These are phyloP conservation scores for Lampris megalopsis DNA, from an alignment of 2,113 vertebrate species.

Conservation along the genomic window DNA sequence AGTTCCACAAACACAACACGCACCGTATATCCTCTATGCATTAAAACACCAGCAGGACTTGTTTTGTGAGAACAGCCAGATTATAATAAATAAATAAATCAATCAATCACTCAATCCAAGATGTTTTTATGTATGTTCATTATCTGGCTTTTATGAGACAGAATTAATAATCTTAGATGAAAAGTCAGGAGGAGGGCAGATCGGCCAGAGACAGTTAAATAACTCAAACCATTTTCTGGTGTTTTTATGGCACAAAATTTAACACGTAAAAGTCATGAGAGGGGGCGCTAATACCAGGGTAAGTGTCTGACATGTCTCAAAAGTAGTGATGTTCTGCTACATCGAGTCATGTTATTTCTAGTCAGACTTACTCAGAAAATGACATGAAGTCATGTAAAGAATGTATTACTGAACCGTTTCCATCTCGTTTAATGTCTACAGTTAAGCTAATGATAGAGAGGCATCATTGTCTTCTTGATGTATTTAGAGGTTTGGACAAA, in stretches of 20 bases:
- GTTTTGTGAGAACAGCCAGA: not conserved
- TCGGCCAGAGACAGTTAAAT: not conserved
- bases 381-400: no score
- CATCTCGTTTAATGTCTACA: not conserved
- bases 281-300: no score
- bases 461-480: not conserved
- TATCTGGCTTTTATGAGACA: no score
- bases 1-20: no score
- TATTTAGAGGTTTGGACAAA: not conserved
- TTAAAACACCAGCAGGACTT: not conserved
- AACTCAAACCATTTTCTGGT: no score
- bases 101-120: not conserved
- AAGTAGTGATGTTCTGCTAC: not conserved
- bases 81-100: not conserved
- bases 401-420: no score
- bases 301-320: no score
- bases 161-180: not conserved
- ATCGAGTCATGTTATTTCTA: not conserved
- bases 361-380: not conserved
- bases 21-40: not conserved
- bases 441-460: not conserved
- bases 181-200: not conserved
- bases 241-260: no score
- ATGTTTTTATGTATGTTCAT: not conserved
- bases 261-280: no score